Conservation (phyloP, 2,888 invertebrate genomes). For the Melitaea athalia region DNA sequence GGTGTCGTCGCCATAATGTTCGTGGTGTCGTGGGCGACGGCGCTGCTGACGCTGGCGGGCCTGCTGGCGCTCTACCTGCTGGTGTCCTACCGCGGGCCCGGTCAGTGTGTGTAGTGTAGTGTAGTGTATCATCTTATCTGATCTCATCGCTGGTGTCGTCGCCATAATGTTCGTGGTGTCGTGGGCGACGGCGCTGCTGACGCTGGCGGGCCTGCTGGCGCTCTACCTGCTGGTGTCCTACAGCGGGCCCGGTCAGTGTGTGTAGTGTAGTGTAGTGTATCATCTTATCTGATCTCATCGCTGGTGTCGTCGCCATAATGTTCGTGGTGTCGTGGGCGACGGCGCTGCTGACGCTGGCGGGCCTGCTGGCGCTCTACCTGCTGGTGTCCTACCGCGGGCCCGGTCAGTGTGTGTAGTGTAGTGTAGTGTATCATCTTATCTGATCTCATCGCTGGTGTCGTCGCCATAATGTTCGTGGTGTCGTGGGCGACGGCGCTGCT, state of each 20-base stretch:
- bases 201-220: slow-evolving; percentile 90
- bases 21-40: slow-evolving; percentile 96
- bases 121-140: too few species aligned
- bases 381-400: too few species aligned
- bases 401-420: too few species aligned
- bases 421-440: too few species aligned
- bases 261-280: too few species aligned
- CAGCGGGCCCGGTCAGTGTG: slow-evolving; percentile 92
- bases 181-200: slow-evolving; percentile 95
- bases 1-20: slow-evolving; percentile 96
- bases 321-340: too few species aligned
- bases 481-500: slow-evolving; percentile 95
- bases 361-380: too few species aligned
- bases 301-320: slow-evolving; percentile 95
- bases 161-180: slow-evolving; percentile 98
- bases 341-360: too few species aligned
- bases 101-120: slow-evolving; percentile 69
- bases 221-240: slow-evolving; percentile 96
- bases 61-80: slow-evolving; percentile 94
- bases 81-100: slow-evolving; percentile 96
- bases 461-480: too few species aligned
- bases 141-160: slow-evolving; percentile 85
- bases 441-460: too few species aligned
- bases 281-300: too few species aligned
- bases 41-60: slow-evolving; percentile 91